A percentile compares a stretch with the other conserved stretches of the same genome.
Evolutionary conservation across 2,113 vertebrate species (phyloP).

Genomic region (Mesoclemmys tuberculata): DNA sequence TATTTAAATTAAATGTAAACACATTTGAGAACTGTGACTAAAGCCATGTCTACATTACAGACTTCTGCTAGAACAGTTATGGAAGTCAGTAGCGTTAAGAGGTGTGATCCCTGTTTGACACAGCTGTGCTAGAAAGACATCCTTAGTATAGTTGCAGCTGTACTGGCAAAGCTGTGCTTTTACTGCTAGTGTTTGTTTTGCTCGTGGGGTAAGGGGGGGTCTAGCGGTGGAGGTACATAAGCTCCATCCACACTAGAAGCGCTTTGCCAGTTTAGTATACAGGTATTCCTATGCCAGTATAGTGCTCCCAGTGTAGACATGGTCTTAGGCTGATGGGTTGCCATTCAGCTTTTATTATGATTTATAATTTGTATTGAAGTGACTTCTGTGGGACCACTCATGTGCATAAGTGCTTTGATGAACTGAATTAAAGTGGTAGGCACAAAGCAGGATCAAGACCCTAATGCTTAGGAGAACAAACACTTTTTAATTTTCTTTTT

Average conservation of each 20-base stretch:
- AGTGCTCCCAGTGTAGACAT: neutral
- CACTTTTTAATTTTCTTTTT: neutral
- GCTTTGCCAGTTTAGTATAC: neutral
- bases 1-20: neutral
- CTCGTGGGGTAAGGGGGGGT: neutral
- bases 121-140: neutral
- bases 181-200: neutral
- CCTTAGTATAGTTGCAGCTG: neutral
- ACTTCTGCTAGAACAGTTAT: neutral
- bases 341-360: neutral
- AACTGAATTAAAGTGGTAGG: neutral
- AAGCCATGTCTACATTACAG: accelerated
- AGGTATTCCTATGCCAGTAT: neutral
- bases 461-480: neutral
- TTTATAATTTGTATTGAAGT: neutral
- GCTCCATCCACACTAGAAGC: neutral
- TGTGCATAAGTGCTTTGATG: neutral
- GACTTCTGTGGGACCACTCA: neutral
- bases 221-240: too few species aligned
- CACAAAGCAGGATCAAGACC: neutral
- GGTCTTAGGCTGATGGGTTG: neutral
- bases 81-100: neutral
- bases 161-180: neutral
- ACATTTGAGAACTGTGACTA: accelerated
- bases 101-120: neutral